Conservation (phyloP, 1,140 invertebrate genomes). For the Pristionchus pacificus region DNA sequence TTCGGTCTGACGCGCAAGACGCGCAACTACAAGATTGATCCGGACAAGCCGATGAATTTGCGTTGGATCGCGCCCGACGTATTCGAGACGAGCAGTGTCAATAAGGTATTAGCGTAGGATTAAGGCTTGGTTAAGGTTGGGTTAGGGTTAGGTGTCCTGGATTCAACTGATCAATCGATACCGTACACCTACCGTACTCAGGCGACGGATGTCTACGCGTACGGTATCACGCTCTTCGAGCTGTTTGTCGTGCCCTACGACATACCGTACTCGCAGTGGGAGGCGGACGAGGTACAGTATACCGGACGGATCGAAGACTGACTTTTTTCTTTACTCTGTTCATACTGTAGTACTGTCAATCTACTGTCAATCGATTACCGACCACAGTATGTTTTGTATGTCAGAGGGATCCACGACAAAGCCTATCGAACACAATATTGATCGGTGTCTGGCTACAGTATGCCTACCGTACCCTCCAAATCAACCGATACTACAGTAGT, state of each 20-base stretch:
- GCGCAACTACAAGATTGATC: conserved; percentile 36
- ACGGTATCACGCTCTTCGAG: conserved; percentile 33
- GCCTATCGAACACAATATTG: not conserved
- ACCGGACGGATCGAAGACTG: no score
- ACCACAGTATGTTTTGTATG: no score
- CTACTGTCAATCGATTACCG: no score
- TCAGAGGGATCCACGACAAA: no score
- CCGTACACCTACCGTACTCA: conserved; percentile 16
- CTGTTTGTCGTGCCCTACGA: conserved; percentile 23
- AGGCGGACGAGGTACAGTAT: conserved; percentile 23
- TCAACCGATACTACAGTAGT: no score
- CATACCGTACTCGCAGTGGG: conserved; percentile 32
- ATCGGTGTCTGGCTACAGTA: not conserved
- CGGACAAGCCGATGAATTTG: conserved; percentile 39
- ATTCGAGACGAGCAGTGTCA: conserved; percentile 28
- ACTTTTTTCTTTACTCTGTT: no score
- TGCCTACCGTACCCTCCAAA: not conserved
- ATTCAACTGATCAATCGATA: not conserved
- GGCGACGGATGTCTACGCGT: conserved; percentile 34
- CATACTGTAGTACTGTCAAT: no score
- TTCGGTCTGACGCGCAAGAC: conserved; percentile 79
- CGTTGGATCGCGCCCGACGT: conserved; percentile 41
- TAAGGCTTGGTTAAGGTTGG: no score
- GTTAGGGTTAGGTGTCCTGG: no score
- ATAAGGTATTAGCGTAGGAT: conserved; percentile 5